phyloP scores from a whole-genome alignment of 1,140 invertebrate species.

The Drosophila novamexicana region DNA sequence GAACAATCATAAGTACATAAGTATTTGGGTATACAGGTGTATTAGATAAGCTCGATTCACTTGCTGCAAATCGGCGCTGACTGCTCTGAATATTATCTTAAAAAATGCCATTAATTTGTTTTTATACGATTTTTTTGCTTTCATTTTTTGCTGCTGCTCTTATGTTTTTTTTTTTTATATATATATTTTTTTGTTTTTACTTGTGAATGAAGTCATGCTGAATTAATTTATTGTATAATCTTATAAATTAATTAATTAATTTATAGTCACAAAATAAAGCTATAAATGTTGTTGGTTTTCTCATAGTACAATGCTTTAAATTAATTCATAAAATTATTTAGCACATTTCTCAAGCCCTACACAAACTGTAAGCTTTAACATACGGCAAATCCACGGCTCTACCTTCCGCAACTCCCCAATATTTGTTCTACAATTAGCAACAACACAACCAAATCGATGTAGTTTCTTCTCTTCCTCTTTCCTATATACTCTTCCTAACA shows the following conservation, averaged over 20 bases:
- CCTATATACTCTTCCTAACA: conserved; percentile 8
- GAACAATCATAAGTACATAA: conserved; percentile 35
- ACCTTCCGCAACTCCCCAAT: conserved; percentile 11
- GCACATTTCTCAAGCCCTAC: conserved; percentile 50
- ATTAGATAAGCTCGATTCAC: conserved; percentile 68
- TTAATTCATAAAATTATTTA: conserved; percentile 63
- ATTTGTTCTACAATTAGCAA: conserved; percentile 60
- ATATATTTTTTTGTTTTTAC: conserved; percentile 18
- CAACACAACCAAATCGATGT: conserved; percentile 83
- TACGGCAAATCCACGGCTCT: conserved; percentile 1
- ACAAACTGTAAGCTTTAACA: conserved; percentile 29
- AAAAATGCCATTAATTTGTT: conserved; percentile 68
- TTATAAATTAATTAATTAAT: conserved; percentile 76
- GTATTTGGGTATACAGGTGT: conserved; percentile 33
- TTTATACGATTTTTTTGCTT: conserved; percentile 25
- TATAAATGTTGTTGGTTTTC: conserved; percentile 75
- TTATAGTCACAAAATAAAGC: conserved; percentile 80
- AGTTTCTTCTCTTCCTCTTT: conserved; percentile 52
- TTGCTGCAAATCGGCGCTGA: conserved; percentile 70
- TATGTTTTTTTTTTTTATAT: conserved; percentile 10
- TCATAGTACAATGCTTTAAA: conserved; percentile 63
- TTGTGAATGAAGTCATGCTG: conserved; percentile 63
- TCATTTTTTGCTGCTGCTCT: conserved; percentile 5
- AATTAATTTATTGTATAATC: conserved; percentile 71
- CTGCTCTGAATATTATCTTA: conserved; percentile 63